Percentiles rank a stretch among this genome's conserved stretches.
Evolutionary conservation across 2,113 vertebrate genomes (phyloP).

Genomic region (Chascanopsetta lugubris): DNA sequence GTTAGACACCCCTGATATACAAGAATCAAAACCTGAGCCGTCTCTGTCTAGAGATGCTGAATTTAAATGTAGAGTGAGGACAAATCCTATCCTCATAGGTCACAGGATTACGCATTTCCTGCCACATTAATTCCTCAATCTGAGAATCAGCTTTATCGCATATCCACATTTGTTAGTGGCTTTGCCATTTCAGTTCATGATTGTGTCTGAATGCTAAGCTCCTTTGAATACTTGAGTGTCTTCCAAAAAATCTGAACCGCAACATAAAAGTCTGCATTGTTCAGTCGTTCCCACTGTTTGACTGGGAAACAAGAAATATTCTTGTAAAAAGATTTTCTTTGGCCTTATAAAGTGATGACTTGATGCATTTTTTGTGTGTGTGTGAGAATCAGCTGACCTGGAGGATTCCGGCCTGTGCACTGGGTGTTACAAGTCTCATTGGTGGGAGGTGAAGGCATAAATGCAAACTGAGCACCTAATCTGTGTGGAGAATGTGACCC

Average conservation of each 20-base stretch:
- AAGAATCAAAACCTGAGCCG: no score
- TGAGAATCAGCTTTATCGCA: slow-evolving; percentile 38
- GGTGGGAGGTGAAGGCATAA: slow-evolving; percentile 29
- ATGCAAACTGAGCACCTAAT: slow-evolving; percentile 67
- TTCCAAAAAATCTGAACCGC: slow-evolving; percentile 43
- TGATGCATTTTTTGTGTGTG: background rate
- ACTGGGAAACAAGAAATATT: background rate
- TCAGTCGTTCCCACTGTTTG: slow-evolving; percentile 30
- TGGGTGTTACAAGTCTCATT: slow-evolving; percentile 48
- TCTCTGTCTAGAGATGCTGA: background rate
- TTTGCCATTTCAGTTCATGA: slow-evolving; percentile 40
- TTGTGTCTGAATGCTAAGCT: slow-evolving; percentile 40
- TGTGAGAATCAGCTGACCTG: slow-evolving; percentile 77
- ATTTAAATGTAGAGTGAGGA: background rate
- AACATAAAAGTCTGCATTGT: slow-evolving; percentile 56
- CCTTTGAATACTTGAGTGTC: slow-evolving; percentile 54
- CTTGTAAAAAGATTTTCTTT: background rate
- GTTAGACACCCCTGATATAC: no score
- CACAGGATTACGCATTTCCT: background rate
- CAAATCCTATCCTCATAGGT: background rate
- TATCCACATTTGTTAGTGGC: slow-evolving; percentile 23
- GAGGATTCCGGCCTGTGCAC: slow-evolving; percentile 57
- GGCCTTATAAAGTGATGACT: background rate
- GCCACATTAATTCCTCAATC: background rate
- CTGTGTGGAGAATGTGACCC: slow-evolving; percentile 75